These are phyloP conservation scores for Pachypsylla venusta DNA, from an alignment of 1,140 invertebrate genomes.

Conservation along the genomic window DNA sequence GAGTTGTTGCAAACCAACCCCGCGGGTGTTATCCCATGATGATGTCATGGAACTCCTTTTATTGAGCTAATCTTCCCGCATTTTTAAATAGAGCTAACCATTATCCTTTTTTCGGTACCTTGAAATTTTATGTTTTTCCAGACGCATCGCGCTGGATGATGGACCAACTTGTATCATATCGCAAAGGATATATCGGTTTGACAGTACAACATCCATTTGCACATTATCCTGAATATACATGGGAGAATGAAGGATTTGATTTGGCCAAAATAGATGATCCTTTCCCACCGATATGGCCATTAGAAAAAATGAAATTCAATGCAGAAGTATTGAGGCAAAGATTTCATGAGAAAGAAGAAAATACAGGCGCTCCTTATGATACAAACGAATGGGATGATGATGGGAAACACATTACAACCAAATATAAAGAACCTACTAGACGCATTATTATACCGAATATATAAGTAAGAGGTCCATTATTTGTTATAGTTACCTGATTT, in stretches of 20 bases:
- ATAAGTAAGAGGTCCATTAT: too few species aligned
- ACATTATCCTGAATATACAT: background rate
- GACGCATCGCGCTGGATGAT: background rate
- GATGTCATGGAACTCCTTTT: too few species aligned
- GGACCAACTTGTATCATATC: background rate
- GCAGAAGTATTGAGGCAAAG: background rate
- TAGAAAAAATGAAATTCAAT: background rate
- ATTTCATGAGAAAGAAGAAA: background rate
- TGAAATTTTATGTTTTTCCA: too few species aligned
- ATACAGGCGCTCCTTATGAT: background rate
- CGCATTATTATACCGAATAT: background rate
- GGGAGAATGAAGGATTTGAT: background rate
- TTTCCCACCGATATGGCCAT: background rate
- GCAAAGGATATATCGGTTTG: background rate
- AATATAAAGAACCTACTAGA: background rate
- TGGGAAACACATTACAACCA: background rate
- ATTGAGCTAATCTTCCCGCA: too few species aligned
- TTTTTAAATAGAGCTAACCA: too few species aligned
- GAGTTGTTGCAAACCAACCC: too few species aligned
- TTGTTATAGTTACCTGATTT: too few species aligned
- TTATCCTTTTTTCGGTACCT: too few species aligned
- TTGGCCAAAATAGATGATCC: background rate
- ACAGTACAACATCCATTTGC: background rate
- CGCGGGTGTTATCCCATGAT: too few species aligned
- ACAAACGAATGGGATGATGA: background rate